These are phyloP conservation scores for Pteronura brasiliensis DNA, from an alignment of 2,113 vertebrate species.

Conservation along the genomic window DNA sequence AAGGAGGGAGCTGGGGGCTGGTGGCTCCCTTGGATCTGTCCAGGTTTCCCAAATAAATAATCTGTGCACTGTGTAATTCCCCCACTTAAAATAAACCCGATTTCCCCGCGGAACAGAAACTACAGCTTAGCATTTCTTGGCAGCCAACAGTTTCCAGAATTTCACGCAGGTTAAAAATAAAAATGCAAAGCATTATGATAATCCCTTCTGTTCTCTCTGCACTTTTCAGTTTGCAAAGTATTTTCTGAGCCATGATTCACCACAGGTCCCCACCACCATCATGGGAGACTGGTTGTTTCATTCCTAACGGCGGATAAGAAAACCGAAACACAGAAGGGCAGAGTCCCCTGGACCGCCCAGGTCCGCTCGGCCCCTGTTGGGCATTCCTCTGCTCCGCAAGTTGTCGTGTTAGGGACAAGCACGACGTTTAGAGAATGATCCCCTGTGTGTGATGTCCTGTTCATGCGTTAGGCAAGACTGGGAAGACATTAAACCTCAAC, in stretches of 20 bases:
- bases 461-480: accelerated
- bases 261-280: accelerated
- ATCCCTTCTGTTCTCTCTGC: neutral
- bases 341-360: accelerated
- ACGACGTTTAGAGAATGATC: neutral
- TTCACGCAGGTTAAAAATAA: slow-evolving; percentile 69
- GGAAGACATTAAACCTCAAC: neutral
- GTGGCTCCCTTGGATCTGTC: neutral
- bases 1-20: neutral
- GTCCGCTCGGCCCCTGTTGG: accelerated
- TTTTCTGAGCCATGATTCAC: neutral
- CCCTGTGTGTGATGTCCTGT: accelerated
- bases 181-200: slow-evolving; percentile 48
- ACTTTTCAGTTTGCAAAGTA: neutral
- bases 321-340: neutral
- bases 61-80: neutral
- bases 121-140: slow-evolving; percentile 60
- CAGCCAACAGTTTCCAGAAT: slow-evolving; percentile 41
- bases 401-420: neutral
- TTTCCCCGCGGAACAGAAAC: slow-evolving; percentile 1
- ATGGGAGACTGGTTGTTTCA: neutral
- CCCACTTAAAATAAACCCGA: slow-evolving; percentile 6
- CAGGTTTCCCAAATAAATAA: neutral
- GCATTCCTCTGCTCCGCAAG: accelerated
- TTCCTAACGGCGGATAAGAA: accelerated